A percentile compares a stretch with the other conserved stretches of the same genome.
phyloP scores from a whole-genome alignment of 2,113 vertebrate genomes.

The Rana temporaria region DNA sequence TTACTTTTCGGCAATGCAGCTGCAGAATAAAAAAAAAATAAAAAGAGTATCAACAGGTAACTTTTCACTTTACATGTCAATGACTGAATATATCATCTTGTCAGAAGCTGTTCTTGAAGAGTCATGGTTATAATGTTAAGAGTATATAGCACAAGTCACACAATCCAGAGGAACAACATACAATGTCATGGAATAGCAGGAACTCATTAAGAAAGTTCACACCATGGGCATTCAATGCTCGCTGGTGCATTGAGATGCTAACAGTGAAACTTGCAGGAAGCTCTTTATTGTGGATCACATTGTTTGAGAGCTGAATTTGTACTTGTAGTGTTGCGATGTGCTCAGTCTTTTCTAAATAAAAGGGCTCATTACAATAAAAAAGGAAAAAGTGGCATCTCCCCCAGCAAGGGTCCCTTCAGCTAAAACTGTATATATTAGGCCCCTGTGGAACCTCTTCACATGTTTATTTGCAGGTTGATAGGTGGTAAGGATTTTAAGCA shows the following conservation, averaged over 20 bases:
- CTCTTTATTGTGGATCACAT: background rate
- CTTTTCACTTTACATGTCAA: no score
- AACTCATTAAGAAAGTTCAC: background rate
- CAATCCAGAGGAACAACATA: no score
- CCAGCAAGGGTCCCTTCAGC: conserved; percentile 30
- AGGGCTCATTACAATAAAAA: conserved; percentile 47
- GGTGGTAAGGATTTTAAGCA: background rate
- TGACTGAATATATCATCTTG: no score
- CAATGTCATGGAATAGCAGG: no score
- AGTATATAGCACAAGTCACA: no score
- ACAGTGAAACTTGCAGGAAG: conserved; percentile 4
- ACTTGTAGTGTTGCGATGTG: background rate
- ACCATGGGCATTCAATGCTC: background rate
- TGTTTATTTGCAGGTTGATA: conserved; percentile 13
- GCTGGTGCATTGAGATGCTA: background rate
- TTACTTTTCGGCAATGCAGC: no score
- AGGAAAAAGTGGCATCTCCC: conserved; percentile 22
- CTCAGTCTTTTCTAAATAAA: conserved; percentile 10
- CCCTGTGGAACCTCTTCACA: conserved; percentile 9
- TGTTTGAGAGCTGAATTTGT: background rate
- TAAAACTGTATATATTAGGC: conserved; percentile 21
- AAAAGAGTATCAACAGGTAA: no score
- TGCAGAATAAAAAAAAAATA: no score
- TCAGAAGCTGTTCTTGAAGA: no score
- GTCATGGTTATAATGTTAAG: no score